These are phyloP conservation scores for Malacosoma neustria DNA, from an alignment of 2,888 invertebrate genomes.

Conservation along the genomic window DNA sequence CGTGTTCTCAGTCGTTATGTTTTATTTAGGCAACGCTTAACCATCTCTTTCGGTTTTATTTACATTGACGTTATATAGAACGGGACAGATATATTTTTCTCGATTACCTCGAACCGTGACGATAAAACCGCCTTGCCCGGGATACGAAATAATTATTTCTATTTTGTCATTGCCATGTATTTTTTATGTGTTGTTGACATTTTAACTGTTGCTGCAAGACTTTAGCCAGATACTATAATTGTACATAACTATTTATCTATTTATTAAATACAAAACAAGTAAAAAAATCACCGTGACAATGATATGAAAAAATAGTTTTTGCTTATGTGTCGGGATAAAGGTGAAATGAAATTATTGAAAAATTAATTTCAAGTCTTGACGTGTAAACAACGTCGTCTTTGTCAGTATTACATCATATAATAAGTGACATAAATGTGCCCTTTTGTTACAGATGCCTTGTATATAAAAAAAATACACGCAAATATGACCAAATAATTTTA, in stretches of 20 bases:
- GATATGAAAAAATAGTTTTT: too few species aligned
- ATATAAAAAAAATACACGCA: too few species aligned
- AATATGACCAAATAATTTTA: too few species aligned
- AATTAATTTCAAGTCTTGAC: too few species aligned
- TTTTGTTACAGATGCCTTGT: too few species aligned
- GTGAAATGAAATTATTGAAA: too few species aligned
- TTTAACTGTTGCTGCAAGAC: constrained; percentile 29
- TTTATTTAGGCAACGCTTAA: constrained; percentile 68
- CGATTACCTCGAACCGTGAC: constrained; percentile 25
- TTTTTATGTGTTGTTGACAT: constrained; percentile 60
- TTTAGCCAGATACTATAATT: constrained; percentile 15
- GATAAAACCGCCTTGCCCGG: constrained; percentile 63
- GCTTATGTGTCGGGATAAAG: too few species aligned
- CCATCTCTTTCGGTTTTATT: constrained; percentile 43
- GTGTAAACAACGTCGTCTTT: too few species aligned
- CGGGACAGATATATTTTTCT: constrained; percentile 40
- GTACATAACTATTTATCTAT: neutral
- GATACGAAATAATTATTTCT: constrained; percentile 75
- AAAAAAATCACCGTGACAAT: too few species aligned
- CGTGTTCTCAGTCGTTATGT: constrained; percentile 73
- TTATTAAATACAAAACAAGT: too few species aligned
- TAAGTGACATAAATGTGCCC: too few species aligned
- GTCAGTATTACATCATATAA: too few species aligned
- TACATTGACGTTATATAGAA: constrained; percentile 25
- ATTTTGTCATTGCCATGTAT: constrained; percentile 73